Evolutionary conservation across 64 coral and sea anemone species (phyloP).

Genomic region (Montipora sp.): DNA sequence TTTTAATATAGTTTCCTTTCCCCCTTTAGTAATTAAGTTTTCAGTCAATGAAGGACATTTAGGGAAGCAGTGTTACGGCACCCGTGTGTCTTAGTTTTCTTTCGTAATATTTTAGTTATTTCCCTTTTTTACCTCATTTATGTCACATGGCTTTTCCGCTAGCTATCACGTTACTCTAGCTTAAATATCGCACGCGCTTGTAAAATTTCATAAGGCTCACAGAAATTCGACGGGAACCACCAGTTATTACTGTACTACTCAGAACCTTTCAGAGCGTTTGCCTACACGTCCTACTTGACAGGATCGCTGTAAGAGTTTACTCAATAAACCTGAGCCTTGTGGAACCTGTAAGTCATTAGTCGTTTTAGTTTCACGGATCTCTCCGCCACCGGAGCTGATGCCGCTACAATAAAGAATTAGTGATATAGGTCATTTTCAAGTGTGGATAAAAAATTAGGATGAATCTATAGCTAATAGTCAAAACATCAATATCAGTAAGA

Average conservation of each 20-base stretch:
- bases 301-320: not conserved
- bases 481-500: too few relatives aligned
- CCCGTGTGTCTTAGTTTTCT: not conserved
- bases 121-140: constrained; percentile 9
- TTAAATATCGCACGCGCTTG: not conserved
- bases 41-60: too few relatives aligned
- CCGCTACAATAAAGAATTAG: too few relatives aligned
- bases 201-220: not conserved
- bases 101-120: constrained; percentile 11
- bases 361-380: constrained; percentile 36
- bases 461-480: too few relatives aligned
- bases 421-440: too few relatives aligned
- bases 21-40: too few relatives aligned
- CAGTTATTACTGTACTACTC: not conserved
- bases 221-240: constrained; percentile 1
- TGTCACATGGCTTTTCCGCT: constrained; percentile 3
- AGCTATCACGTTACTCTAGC: constrained; percentile 9
- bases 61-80: too few relatives aligned
- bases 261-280: not conserved
- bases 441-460: too few relatives aligned
- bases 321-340: constrained; percentile 29
- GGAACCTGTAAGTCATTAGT: constrained; percentile 15
- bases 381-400: constrained; percentile 31
- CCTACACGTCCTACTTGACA: not conserved
- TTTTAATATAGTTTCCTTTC: too few relatives aligned